Conservation (phyloP, 2,888 invertebrate genomes). For the Hypolimnas misippus region DNA sequence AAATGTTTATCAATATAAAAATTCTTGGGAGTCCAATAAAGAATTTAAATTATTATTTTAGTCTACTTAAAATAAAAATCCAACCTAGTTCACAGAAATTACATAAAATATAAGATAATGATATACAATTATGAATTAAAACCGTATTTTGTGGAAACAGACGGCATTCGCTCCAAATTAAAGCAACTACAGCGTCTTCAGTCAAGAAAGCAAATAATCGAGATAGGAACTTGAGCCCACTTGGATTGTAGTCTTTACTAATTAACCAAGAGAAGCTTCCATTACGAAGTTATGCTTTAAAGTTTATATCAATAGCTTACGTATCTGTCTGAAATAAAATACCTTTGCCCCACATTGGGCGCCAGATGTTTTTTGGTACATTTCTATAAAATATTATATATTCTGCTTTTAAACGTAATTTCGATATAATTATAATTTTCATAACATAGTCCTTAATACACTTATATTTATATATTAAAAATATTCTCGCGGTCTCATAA, state of each 20-base stretch:
- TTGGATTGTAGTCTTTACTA: slow-evolving; percentile 15
- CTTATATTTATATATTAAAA: too few species aligned
- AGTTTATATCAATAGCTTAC: not conserved
- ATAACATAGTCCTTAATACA: too few species aligned
- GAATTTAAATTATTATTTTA: too few species aligned
- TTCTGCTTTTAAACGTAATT: too few species aligned
- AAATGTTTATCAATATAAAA: too few species aligned
- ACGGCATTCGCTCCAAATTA: not conserved
- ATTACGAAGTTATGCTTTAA: not conserved
- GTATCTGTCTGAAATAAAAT: not conserved
- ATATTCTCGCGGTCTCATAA: too few species aligned
- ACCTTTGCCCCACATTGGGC: not conserved
- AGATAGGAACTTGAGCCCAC: slow-evolving; percentile 2
- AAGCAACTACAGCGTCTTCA: slow-evolving; percentile 10
- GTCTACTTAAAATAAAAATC: too few species aligned
- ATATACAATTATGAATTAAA: not conserved
- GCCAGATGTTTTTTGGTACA: not conserved
- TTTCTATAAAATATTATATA: not conserved
- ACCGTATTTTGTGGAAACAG: not conserved
- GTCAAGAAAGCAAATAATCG: slow-evolving; percentile 18
- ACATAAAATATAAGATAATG: not conserved
- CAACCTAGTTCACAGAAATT: not conserved
- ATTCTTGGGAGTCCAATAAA: too few species aligned
- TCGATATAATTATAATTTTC: too few species aligned
- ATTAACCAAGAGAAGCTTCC: slow-evolving; percentile 15